Conservation (phyloP, 2,797 vertebrate genomes). For the Sylvia borin region DNA sequence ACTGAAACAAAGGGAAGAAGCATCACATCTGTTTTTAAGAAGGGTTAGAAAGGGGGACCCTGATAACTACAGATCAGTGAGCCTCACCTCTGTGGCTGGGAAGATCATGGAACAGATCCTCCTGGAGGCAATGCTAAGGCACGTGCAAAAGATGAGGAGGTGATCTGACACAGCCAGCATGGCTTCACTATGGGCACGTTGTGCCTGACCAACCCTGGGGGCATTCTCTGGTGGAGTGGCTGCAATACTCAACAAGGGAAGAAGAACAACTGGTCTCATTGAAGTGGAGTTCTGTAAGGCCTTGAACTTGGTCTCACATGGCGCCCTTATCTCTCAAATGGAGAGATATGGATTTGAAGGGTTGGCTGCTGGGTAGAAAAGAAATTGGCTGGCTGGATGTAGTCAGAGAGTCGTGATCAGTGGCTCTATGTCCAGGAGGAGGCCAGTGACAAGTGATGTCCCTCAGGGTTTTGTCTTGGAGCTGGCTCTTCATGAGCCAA, state of each 20-base stretch:
- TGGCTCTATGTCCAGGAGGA: not conserved
- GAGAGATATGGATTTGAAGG: not conserved
- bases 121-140: not conserved
- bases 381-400: not conserved
- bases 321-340: not conserved
- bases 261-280: not conserved
- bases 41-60: not conserved
- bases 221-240: not conserved
- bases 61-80: not conserved
- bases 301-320: not conserved
- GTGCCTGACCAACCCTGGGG: not conserved
- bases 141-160: accelerated
- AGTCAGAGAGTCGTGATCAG: not conserved
- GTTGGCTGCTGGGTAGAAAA: not conserved
- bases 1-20: not conserved
- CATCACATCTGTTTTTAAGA: not conserved
- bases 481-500: not conserved
- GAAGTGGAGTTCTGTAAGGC: not conserved
- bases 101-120: not conserved
- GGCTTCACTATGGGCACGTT: accelerated
- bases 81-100: not conserved
- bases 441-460: not conserved
- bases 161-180: not conserved
- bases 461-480: not conserved
- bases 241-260: not conserved